Evolutionary conservation across 2,888 invertebrate species (phyloP).

Genomic region (Carpatolechia fugitivella): DNA sequence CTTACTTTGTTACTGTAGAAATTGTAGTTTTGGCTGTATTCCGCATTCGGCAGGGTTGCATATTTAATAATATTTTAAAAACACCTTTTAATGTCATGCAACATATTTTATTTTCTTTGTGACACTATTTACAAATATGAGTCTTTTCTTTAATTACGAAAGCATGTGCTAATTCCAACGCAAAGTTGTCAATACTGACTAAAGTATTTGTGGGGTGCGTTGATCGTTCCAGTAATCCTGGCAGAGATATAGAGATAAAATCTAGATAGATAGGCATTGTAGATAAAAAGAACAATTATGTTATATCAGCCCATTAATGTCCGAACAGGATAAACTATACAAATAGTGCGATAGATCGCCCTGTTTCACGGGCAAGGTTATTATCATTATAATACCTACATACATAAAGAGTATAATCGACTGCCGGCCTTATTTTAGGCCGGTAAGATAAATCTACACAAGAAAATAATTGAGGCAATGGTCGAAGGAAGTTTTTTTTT

Average conservation of each 20-base stretch:
- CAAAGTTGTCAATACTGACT: not conserved
- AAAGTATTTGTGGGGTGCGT: constrained; percentile 8
- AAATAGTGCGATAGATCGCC: constrained; percentile 58
- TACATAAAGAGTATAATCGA: too few species aligned
- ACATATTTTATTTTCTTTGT: too few species aligned
- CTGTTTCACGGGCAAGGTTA: constrained; percentile 55
- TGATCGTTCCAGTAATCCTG: constrained; percentile 36
- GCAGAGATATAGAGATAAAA: constrained; percentile 36
- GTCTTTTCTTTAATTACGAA: not conserved
- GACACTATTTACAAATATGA: too few species aligned
- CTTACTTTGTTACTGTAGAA: too few species aligned
- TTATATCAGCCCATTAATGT: constrained; percentile 58
- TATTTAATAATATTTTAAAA: too few species aligned
- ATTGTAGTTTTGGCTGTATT: too few species aligned
- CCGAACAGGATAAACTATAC: constrained; percentile 47
- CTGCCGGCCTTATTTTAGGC: too few species aligned
- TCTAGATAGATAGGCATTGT: constrained; percentile 11
- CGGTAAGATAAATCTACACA: too few species aligned
- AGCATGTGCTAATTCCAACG: not conserved
- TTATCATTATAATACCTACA: not conserved
- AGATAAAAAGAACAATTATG: constrained; percentile 39
- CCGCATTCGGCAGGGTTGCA: too few species aligned
- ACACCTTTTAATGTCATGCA: too few species aligned
- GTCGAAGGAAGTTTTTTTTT: too few species aligned
- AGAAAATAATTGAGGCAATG: too few species aligned